Percentiles rank a stretch among this genome's conserved stretches.
Evolutionary conservation across 2,797 vertebrate species (phyloP).

Genomic region (Sitta carolinensis): DNA sequence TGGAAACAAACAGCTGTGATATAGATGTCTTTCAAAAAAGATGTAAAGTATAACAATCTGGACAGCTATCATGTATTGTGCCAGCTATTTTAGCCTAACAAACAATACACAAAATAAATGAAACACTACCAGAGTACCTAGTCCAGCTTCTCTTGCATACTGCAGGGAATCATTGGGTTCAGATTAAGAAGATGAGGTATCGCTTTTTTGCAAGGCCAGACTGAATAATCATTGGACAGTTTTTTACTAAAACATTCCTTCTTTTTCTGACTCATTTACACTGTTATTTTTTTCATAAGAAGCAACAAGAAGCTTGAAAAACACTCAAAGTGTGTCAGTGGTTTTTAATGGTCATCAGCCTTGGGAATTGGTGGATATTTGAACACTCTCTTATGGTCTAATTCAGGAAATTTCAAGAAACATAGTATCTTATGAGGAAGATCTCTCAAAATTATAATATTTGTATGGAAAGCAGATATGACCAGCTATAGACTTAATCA

Average conservation of each 20-base stretch:
- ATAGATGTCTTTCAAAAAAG: slow-evolving; percentile 27
- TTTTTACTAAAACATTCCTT: neutral
- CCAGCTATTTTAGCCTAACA: neutral
- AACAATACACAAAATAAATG: neutral
- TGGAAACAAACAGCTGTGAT: slow-evolving; percentile 47
- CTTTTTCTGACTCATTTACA: neutral
- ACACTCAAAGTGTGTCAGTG: neutral
- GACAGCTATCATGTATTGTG: neutral
- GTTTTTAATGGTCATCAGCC: neutral
- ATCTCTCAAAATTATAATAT: neutral
- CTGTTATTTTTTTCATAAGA: neutral
- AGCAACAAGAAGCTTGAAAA: neutral
- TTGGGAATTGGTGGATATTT: neutral
- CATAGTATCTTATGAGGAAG: neutral
- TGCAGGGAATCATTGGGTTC: neutral
- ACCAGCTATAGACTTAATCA: neutral
- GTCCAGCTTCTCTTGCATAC: neutral
- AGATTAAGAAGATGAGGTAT: neutral
- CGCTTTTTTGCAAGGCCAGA: neutral
- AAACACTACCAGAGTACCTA: neutral
- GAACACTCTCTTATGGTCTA: neutral
- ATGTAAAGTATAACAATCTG: slow-evolving; percentile 28
- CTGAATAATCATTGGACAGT: neutral
- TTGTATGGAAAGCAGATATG: neutral
- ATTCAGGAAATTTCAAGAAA: neutral